A percentile compares a stretch with the other conserved stretches of the same genome.
These are phyloP conservation scores for Vimba vimba DNA, from an alignment of 2,113 vertebrate genomes.

Conservation along the genomic window DNA sequence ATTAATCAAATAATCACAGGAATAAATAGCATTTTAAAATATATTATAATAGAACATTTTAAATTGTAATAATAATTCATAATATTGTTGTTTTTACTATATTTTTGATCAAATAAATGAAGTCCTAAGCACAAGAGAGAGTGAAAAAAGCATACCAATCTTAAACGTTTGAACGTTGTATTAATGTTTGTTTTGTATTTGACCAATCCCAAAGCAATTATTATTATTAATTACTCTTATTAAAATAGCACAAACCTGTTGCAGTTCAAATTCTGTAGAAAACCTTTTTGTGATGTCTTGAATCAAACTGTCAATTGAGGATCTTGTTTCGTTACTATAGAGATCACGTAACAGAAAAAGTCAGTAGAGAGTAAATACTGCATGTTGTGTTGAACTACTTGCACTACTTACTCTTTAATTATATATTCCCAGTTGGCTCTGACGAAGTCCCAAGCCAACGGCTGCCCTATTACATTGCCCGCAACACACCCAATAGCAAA, in stretches of 20 bases:
- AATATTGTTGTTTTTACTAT: neutral
- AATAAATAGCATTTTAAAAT: neutral
- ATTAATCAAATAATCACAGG: neutral
- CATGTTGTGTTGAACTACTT: neutral
- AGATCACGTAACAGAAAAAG: slow-evolving; percentile 5
- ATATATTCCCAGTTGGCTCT: slow-evolving; percentile 78
- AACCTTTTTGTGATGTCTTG: slow-evolving; percentile 77
- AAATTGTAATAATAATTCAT: neutral
- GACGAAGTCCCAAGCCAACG: slow-evolving; percentile 86
- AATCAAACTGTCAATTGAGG: slow-evolving; percentile 81
- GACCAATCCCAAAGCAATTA: neutral
- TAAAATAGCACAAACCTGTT: slow-evolving; percentile 75
- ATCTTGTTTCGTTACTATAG: slow-evolving; percentile 78
- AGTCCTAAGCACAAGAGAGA: neutral
- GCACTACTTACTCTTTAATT: slow-evolving; percentile 76
- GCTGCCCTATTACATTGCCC: slow-evolving; percentile 78
- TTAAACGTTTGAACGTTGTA: neutral
- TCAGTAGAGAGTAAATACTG: neutral
- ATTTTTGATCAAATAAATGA: neutral
- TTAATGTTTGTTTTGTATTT: neutral
- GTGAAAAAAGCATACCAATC: neutral
- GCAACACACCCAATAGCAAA: slow-evolving; percentile 78
- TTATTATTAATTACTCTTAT: neutral
- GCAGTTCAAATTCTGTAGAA: slow-evolving; percentile 79
- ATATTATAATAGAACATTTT: neutral